phyloP scores from a whole-genome alignment of 2,888 invertebrate genomes.

The Shargacucullia verbasci region DNA sequence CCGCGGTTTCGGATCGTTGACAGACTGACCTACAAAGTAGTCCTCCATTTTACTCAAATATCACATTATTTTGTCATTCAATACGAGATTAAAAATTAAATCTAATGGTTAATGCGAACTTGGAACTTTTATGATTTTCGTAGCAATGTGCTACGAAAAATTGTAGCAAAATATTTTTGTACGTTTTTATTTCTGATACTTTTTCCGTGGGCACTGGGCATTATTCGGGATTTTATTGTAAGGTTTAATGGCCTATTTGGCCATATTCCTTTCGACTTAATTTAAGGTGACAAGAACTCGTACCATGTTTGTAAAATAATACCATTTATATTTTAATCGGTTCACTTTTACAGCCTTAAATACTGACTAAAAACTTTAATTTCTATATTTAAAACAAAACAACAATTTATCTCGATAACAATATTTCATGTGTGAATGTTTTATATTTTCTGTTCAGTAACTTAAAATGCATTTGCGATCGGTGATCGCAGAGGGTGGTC shows the following conservation, averaged over 20 bases:
- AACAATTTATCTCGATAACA: too few relatives aligned
- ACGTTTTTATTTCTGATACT: too few relatives aligned
- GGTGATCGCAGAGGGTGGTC: conserved; percentile 82
- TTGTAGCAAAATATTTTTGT: conserved; percentile 29
- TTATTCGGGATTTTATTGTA: too few relatives aligned
- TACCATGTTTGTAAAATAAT: too few relatives aligned
- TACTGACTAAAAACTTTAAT: too few relatives aligned
- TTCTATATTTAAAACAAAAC: too few relatives aligned
- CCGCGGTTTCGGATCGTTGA: conserved; percentile 62
- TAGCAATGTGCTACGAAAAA: conserved; percentile 47
- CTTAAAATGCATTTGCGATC: conserved; percentile 77
- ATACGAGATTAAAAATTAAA: neutral
- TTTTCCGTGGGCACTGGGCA: too few relatives aligned
- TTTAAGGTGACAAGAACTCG: too few relatives aligned
- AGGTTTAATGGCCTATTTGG: too few relatives aligned
- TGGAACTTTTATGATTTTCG: conserved; percentile 3
- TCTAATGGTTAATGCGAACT: neutral
- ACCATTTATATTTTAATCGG: too few relatives aligned
- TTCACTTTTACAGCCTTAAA: too few relatives aligned
- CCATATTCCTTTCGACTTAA: too few relatives aligned
- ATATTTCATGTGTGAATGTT: conserved; percentile 4
- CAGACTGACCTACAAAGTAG: conserved; percentile 50
- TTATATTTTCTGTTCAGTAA: conserved; percentile 35
- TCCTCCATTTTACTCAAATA: conserved; percentile 32
- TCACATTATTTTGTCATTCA: conserved; percentile 10